Base-by-base conservation (phyloP, 2,888 invertebrate genomes). In the Patella ulyssiponensis region DNA sequence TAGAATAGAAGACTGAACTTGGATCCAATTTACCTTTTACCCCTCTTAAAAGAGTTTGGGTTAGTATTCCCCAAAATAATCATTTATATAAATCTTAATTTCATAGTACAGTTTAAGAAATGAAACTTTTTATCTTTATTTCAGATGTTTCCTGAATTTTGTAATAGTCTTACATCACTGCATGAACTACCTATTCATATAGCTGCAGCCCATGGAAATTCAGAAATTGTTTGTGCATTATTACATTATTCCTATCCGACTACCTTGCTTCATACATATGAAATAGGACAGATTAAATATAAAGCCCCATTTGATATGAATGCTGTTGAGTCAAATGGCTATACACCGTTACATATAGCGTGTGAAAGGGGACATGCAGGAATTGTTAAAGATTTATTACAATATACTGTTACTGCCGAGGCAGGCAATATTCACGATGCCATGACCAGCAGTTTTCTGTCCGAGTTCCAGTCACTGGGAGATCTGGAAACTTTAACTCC, bases 181-280 rank as follows among this genome's bases (percentile, higher is more conserved):
- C 95, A 95, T 86, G 97, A 97, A 96, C 92, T 97, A 80, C 98
- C 98, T 0, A 93, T 98, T 33, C 98, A 98, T 93, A 97, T 97
- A 11, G 97, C 97, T 69, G 95, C 96, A 81, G 96, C 97, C 88
- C 96, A 96, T 87, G 97, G 97, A 0, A 97, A 97, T 91, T 93
- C 95, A 51, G 90, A 94, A 15, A 93, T 97, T 54, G 94, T 98
- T 77, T 95, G 96, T 77, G 92, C 96, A 76, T 93, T 99, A 15
- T 94, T 98, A 15, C 89, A 91, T 71, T 96, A 95, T 91, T 93
- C 95, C 0, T 98, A 98, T 92, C 97, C 98, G 0, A 93, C 94
- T 53, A 92, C 94, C 85, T 91, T 95, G 87, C 93, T 94, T 81
- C 94, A 83, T 75, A 82, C 87, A 79, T 91, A 95, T 77, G 96